Percentiles rank a stretch among this genome's conserved stretches.
Evolutionary conservation across 2,797 vertebrate species (phyloP).

Genomic region (Sardinella longiceps): DNA sequence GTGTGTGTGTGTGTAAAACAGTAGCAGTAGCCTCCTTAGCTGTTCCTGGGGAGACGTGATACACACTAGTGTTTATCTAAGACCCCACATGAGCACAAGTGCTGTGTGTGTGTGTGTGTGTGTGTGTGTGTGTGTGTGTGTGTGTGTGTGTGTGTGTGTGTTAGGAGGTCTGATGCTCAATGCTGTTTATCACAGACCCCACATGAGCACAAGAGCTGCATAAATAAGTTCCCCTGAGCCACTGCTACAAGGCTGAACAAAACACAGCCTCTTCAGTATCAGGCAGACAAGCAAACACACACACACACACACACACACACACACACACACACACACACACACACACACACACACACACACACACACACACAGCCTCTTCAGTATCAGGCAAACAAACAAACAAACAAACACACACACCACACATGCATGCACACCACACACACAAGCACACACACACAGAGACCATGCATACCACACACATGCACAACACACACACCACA

Average conservation of each 20-base stretch:
- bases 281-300: not conserved
- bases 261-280: not conserved
- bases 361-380: not conserved
- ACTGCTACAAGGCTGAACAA: not conserved
- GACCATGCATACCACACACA: no score
- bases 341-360: no score
- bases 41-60: no score
- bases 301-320: constrained; percentile 1
- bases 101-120: no score
- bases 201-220: not conserved
- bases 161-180: no score
- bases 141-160: no score
- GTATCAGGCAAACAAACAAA: not conserved
- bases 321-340: not conserved
- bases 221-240: not conserved
- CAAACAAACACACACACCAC: not conserved
- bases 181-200: not conserved
- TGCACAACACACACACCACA: constrained; percentile 19
- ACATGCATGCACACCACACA: no score
- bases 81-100: no score
- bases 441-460: not conserved
- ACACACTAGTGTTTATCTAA: no score
- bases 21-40: no score
- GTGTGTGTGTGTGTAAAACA: no score
- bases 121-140: no score